Base-by-base conservation (phyloP, 2,113 vertebrate species). In the Pelmatolapia mariae region DNA sequence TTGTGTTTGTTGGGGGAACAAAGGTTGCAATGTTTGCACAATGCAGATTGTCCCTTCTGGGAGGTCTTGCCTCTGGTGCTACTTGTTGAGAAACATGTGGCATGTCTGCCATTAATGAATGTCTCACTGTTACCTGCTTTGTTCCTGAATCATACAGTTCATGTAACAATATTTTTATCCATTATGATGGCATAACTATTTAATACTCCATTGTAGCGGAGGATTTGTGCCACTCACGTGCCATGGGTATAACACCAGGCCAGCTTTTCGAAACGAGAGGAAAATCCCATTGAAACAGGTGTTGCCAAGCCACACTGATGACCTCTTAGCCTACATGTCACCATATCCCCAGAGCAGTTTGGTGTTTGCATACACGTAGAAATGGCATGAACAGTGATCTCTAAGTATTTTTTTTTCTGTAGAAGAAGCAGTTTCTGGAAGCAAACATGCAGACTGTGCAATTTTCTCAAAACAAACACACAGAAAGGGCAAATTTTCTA, bases 11-110 rank as follows among this genome's bases (percentile, higher is more conserved):
- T 87, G 86, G 79, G 50, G 91, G 91, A 95, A 95, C 93, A 95
- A 95, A 96, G 93, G 94, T 95, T 96, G 94, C 94, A 93, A 94
- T 95, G 94, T 96, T 96, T 96, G 95, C 95, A 95, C 93, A 95
- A 95, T 92, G 90, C 84, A 91, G 86, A 92, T 91, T 92, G 91
- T 85, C 92, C 87, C 93, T 94, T 95, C 95, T 96, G 96, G 96
- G 96, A 96, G 96, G 96, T 96, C 96, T 95, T 66, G 92, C 94
- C 93, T 95, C 85, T 10, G 86, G 96, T 93, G 91, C 78, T 93
- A 86, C 92, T 91, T 89, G 85, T 92, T 84, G 85, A 89, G 87
- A 92, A 92, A 91, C 91, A 93, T 92, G 83, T 94, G 93, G 92
- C 92, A 86, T 90, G 90, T 87, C 56, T 90, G 81, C 84, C 66